Evolutionary conservation across 35 echinoderm and acorn worm genomes (phyloP).

Genomic region (Heliocidaris erythrogramma): DNA sequence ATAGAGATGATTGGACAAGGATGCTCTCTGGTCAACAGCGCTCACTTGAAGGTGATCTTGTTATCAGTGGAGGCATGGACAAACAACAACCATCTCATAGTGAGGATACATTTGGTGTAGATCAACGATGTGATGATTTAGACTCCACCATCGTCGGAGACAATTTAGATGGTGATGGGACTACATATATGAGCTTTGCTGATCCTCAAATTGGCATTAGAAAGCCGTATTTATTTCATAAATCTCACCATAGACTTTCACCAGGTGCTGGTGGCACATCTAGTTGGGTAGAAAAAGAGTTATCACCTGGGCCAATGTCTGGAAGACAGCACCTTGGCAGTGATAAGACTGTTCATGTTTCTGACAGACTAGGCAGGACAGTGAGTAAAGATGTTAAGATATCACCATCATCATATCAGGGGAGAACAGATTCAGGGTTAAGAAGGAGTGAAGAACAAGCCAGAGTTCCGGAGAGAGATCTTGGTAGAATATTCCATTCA

Average conservation of each 20-base stretch:
- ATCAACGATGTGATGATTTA: not conserved
- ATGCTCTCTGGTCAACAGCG: not conserved
- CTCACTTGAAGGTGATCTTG: not conserved
- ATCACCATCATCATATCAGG: not conserved
- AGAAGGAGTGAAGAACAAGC: not conserved
- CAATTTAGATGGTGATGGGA: not conserved
- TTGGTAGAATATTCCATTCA: not conserved
- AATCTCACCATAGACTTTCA: not conserved
- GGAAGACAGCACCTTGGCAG: not conserved
- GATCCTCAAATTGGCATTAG: not conserved
- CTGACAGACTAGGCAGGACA: not conserved
- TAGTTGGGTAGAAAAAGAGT: not conserved
- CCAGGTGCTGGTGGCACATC: not conserved
- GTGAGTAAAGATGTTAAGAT: not conserved
- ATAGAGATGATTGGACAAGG: not conserved
- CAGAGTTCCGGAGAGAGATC: not conserved
- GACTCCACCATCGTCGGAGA: not conserved
- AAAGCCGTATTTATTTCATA: not conserved
- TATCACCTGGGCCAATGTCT: not conserved
- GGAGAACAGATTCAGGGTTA: slow-evolving; percentile 6
- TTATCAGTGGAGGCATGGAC: not conserved
- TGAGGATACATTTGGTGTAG: not conserved
- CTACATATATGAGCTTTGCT: slow-evolving; percentile 9
- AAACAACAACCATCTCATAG: not conserved
- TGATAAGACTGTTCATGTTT: not conserved